Evolutionary conservation across 1,140 invertebrate species (phyloP).

Genomic region (Vollenhovia emeryi): DNA sequence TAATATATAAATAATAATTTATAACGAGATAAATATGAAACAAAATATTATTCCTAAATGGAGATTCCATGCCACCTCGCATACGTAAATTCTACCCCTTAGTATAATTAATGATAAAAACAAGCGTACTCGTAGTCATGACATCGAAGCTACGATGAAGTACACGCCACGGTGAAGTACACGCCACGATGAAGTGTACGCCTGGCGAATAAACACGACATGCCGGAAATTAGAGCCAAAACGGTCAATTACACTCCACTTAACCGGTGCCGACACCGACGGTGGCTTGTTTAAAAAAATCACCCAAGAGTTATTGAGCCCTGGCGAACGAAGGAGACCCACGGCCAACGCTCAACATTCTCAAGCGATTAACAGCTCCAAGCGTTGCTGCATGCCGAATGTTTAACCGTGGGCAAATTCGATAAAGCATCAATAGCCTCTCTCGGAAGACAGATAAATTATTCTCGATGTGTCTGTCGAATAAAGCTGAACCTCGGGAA

Average conservation of each 20-base stretch:
- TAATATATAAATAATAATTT: background rate
- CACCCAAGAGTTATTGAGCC: background rate
- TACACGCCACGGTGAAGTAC: no score
- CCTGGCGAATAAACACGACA: background rate
- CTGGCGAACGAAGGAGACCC: background rate
- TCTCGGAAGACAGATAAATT: constrained; percentile 8
- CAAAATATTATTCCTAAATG: background rate
- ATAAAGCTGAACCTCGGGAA: background rate
- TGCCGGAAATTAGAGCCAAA: constrained; percentile 37
- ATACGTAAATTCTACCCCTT: background rate
- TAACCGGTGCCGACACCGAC: constrained; percentile 6
- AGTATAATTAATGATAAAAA: background rate
- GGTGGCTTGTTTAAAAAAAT: constrained; percentile 29
- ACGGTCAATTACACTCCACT: constrained; percentile 20
- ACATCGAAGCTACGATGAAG: no score
- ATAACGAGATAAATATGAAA: background rate
- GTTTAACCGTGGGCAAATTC: background rate
- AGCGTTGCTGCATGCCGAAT: background rate
- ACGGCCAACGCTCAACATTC: constrained; percentile 6
- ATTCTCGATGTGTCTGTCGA: background rate
- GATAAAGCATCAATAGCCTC: constrained; percentile 24
- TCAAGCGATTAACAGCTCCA: background rate
- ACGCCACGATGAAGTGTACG: background rate
- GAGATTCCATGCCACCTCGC: background rate
- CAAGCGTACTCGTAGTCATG: background rate